phyloP scores from a whole-genome alignment of 2,888 invertebrate genomes.

The Pachliopta kotzebuea region DNA sequence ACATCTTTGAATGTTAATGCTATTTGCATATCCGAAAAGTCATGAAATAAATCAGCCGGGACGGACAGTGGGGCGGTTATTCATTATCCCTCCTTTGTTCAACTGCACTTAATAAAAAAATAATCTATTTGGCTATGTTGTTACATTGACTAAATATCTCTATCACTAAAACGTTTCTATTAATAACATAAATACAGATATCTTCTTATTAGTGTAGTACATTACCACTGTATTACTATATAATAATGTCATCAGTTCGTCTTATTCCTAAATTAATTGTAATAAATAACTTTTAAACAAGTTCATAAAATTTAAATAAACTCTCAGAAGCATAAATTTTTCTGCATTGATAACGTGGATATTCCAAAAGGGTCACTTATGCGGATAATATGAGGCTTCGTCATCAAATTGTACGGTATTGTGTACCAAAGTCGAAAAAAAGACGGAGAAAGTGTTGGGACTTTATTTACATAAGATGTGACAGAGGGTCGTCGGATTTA shows the following conservation, averaged over 20 bases:
- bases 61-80: conserved; percentile 74
- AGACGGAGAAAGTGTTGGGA: conserved; percentile 73
- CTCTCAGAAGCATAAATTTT: conserved; percentile 56
- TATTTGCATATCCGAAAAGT: conserved; percentile 80
- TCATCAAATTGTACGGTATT: conserved; percentile 76
- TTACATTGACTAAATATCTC: conserved; percentile 32
- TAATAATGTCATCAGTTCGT: neutral
- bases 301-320: conserved; percentile 52
- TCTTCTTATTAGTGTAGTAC: no score
- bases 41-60: conserved; percentile 79
- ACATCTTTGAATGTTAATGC: conserved; percentile 78
- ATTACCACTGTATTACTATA: neutral
- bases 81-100: conserved; percentile 72
- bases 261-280: neutral
- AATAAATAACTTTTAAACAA: neutral
- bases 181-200: conserved; percentile 29
- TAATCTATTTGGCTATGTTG: conserved; percentile 37
- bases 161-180: neutral
- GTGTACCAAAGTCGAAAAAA: conserved; percentile 76
- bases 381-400: conserved; percentile 64
- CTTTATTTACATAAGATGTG: conserved; percentile 78
- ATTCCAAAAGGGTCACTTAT: conserved; percentile 53
- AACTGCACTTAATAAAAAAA: conserved; percentile 69
- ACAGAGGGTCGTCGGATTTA: conserved; percentile 69
- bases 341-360: conserved; percentile 55